Percentiles rank a stretch among this genome's conserved stretches.
Conservation (phyloP, 2,113 vertebrate genomes). For the Formicarius rufipectus region DNA sequence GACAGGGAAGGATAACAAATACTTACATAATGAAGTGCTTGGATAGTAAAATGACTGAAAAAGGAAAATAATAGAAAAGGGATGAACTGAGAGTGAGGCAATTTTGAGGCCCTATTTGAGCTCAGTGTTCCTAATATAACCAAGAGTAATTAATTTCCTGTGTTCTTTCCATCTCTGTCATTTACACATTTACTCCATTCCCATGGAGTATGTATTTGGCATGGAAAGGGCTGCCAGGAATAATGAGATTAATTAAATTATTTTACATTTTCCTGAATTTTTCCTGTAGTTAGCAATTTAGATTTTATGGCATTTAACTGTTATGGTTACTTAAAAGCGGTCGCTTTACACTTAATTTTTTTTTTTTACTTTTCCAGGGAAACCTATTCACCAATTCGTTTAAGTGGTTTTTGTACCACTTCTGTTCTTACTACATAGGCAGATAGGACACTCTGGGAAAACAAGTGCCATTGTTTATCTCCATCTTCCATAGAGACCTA, state of each 20-base stretch:
- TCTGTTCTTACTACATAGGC: not conserved
- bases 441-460: not conserved
- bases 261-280: not conserved
- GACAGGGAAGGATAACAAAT: not conserved
- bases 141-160: not conserved
- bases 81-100: not conserved
- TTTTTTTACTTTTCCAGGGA: not conserved
- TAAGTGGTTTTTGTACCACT: not conserved
- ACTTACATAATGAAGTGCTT: not conserved
- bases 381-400: not conserved
- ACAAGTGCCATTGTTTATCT: not conserved
- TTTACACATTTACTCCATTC: not conserved
- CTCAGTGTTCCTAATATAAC: not conserved
- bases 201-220: not conserved
- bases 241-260: not conserved
- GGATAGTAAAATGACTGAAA: not conserved
- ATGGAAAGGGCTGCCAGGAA: not conserved
- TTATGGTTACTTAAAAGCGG: not conserved
- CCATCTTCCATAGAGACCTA: not conserved
- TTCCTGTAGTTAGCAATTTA: not conserved
- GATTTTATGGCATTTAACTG: not conserved
- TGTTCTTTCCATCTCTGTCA: not conserved
- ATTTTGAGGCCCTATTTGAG: not conserved
- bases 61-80: not conserved
- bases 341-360: not conserved